phyloP scores from a whole-genome alignment of 1,140 invertebrate genomes.

The Eupristina koningsbergeri region DNA sequence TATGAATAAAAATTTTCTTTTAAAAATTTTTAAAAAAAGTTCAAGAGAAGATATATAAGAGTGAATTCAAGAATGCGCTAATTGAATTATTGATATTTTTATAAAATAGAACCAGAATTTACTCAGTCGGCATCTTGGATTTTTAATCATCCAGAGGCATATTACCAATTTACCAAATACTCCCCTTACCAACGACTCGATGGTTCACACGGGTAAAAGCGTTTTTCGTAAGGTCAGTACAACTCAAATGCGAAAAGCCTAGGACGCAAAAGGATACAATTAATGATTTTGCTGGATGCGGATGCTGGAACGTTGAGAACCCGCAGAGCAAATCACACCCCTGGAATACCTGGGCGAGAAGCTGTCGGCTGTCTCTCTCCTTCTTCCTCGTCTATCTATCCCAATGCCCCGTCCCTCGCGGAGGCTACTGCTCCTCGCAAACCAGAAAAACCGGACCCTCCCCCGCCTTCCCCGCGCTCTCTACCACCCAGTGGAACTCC shows the following conservation, averaged over 20 bases:
- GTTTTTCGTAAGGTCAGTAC: background rate
- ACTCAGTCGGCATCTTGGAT: too few relatives aligned
- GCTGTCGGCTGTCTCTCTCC: background rate
- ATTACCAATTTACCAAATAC: background rate
- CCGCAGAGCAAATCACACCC: slow-evolving; percentile 55
- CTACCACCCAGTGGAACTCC: background rate
- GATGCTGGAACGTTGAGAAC: slow-evolving; percentile 53
- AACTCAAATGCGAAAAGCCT: background rate
- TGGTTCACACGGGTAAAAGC: background rate
- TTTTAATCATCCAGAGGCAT: background rate
- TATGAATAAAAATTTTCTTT: too few relatives aligned
- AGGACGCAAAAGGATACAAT: background rate
- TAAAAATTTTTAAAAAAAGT: too few relatives aligned
- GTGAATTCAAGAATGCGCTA: too few relatives aligned
- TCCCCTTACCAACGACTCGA: background rate
- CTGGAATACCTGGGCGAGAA: slow-evolving; percentile 55
- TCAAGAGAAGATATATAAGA: too few relatives aligned
- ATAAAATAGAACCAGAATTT: too few relatives aligned
- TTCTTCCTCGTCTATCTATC: background rate
- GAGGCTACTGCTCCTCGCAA: slow-evolving; percentile 54
- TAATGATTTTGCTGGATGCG: background rate
- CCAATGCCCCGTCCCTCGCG: background rate
- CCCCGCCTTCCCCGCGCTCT: slow-evolving; percentile 19
- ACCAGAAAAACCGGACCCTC: slow-evolving; percentile 69
- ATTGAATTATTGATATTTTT: too few relatives aligned